phyloP scores from a whole-genome alignment of 2,797 vertebrate genomes.

The Phataginus tetradactyla region DNA sequence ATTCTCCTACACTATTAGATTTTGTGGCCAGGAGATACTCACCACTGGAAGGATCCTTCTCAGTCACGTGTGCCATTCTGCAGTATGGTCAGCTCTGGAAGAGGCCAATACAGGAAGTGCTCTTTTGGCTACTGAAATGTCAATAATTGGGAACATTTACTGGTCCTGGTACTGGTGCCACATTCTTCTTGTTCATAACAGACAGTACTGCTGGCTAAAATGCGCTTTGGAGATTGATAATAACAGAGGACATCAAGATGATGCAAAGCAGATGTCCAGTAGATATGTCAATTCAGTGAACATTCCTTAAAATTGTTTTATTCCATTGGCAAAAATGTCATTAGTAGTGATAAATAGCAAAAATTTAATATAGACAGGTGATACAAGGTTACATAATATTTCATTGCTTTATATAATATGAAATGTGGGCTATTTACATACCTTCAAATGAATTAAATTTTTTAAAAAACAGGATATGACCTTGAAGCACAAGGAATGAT shows the following conservation, averaged over 20 bases:
- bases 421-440: background rate
- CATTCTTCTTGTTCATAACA: background rate
- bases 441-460: conserved; percentile 41
- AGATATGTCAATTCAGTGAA: background rate
- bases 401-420: background rate
- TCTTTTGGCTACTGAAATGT: background rate
- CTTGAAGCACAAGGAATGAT: conserved; percentile 57
- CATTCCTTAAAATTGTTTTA: background rate
- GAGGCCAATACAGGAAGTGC: background rate
- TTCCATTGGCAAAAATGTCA: background rate
- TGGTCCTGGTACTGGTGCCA: too few relatives aligned
- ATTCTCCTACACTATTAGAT: background rate
- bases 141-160: background rate
- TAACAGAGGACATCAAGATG: background rate
- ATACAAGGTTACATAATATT: background rate
- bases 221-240: background rate
- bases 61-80: background rate
- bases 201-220: background rate
- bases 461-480: conserved; percentile 52
- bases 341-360: background rate
- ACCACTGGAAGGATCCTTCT: background rate
- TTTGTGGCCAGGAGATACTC: background rate
- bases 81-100: background rate
- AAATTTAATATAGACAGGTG: background rate
- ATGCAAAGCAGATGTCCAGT: background rate